phyloP scores from a whole-genome alignment of 2,888 invertebrate genomes.

The Tinea semifulvella region DNA sequence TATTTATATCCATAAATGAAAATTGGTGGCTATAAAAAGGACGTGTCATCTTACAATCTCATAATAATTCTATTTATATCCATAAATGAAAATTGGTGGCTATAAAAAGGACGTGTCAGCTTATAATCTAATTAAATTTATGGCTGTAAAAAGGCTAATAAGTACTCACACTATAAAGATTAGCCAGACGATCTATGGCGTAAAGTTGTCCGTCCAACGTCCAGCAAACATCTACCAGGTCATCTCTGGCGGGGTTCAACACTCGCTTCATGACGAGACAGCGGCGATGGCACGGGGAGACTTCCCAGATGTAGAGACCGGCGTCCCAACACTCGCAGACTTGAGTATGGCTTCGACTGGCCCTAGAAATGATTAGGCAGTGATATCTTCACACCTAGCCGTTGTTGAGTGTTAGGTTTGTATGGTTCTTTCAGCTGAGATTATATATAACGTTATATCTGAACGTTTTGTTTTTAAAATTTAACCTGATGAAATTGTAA shows the following conservation, averaged over 20 bases:
- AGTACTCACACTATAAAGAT: conserved; percentile 43
- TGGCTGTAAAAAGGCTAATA: neutral
- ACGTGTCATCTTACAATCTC: no score
- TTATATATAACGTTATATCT: no score
- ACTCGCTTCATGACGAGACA: conserved; percentile 43
- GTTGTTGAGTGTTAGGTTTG: no score
- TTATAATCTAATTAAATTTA: neutral
- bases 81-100: no score
- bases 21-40: no score
- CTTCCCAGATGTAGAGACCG: conserved; percentile 54
- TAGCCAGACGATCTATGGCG: conserved; percentile 38
- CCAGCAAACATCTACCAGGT: conserved; percentile 42
- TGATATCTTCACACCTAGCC: no score
- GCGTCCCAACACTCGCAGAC: conserved; percentile 52
- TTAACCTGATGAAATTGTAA: no score
- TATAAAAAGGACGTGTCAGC: no score
- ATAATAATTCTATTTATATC: no score
- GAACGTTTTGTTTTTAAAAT: no score
- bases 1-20: no score
- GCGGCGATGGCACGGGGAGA: conserved; percentile 48
- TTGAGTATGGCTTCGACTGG: conserved; percentile 46
- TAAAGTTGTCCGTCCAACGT: conserved; percentile 46
- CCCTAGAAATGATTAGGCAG: conserved; percentile 28
- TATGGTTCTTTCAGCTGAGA: no score
- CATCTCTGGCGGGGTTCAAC: conserved; percentile 29